Conservation (phyloP, 1,140 invertebrate genomes). For the Bradysia coprophila region DNA sequence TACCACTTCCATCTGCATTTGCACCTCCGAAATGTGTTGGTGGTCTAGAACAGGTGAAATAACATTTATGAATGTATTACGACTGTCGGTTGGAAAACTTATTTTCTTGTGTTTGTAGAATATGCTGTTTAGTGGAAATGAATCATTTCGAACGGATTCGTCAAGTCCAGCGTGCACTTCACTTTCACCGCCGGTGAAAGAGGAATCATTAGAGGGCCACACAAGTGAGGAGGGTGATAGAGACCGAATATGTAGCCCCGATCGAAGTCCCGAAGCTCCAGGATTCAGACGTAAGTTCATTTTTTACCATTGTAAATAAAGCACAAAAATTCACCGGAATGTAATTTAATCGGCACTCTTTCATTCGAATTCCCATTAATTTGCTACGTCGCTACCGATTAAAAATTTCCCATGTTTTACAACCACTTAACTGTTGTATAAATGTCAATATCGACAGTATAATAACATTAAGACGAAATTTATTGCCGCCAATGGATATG, state of each 20-base stretch:
- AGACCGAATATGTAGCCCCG: slow-evolving; percentile 1
- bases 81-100: too few relatives aligned
- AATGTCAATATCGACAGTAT: background rate
- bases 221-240: slow-evolving; percentile 15
- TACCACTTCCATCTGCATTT: slow-evolving; percentile 22
- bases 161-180: slow-evolving; percentile 24
- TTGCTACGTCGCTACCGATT: background rate
- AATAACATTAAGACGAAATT: background rate
- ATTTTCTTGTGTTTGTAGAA: background rate
- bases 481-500: background rate
- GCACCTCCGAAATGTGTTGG: slow-evolving; percentile 21
- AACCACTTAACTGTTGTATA: background rate
- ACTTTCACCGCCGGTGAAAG: slow-evolving; percentile 6
- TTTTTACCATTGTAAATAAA: too few relatives aligned
- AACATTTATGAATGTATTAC: background rate
- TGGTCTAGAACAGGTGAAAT: slow-evolving; percentile 21
- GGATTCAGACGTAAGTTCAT: slow-evolving; percentile 2
- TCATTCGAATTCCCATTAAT: too few relatives aligned
- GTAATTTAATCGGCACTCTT: too few relatives aligned
- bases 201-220: slow-evolving; percentile 22
- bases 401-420: background rate
- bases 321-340: too few relatives aligned
- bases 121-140: slow-evolving; percentile 19
- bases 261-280: slow-evolving; percentile 1
- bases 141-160: slow-evolving; percentile 24